phyloP scores from a whole-genome alignment of 2,113 vertebrate genomes.

The Pedetes capensis region DNA sequence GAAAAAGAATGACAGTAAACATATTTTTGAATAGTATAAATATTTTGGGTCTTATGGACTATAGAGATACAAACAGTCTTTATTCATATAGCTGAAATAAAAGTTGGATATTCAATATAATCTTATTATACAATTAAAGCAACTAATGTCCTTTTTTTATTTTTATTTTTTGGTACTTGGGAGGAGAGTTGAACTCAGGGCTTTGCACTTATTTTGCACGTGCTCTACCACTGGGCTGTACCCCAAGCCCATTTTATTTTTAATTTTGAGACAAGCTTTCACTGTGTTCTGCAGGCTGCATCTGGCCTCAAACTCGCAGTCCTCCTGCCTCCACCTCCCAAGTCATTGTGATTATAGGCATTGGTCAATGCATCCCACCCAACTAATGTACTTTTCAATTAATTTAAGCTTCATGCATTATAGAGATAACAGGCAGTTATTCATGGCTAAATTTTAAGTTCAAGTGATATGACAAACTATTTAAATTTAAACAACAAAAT shows the following conservation, averaged over 20 bases:
- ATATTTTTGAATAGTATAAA: conserved; percentile 15
- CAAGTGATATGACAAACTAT: background rate
- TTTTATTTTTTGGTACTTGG: too few relatives aligned
- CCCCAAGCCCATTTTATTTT: too few relatives aligned
- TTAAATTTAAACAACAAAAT: conserved; percentile 22
- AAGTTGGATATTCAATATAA: background rate
- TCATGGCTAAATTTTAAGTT: background rate
- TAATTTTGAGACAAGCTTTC: too few relatives aligned
- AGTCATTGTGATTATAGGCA: too few relatives aligned
- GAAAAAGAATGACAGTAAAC: background rate
- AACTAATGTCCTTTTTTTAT: background rate
- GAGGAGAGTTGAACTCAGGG: too few relatives aligned
- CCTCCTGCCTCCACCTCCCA: too few relatives aligned
- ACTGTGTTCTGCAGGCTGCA: too few relatives aligned
- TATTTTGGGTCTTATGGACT: background rate
- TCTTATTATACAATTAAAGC: background rate
- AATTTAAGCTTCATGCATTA: background rate
- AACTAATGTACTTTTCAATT: background rate
- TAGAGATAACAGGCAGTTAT: background rate
- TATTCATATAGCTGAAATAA: background rate
- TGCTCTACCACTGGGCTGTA: too few relatives aligned
- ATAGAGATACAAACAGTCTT: background rate
- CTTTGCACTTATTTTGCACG: too few relatives aligned
- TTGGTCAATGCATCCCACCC: too few relatives aligned
- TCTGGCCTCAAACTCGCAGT: too few relatives aligned